Evolutionary conservation across 2,888 invertebrate species (phyloP), one percentile per base, ranked within the genome.

Genomic region (Reticulitermes lucifugus): DNA sequence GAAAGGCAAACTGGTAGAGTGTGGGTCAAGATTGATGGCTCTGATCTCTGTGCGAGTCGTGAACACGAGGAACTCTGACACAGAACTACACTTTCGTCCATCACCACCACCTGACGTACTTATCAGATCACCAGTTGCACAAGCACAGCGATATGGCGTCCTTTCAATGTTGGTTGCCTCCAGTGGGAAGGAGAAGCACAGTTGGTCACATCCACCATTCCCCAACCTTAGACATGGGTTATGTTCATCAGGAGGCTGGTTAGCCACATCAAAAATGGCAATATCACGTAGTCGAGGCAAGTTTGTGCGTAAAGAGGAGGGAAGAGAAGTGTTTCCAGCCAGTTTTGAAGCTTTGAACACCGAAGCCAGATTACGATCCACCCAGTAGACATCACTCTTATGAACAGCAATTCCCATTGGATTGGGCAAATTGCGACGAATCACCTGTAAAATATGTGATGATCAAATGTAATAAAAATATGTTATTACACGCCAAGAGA

Each of bases 41-140:
- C 98, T 93, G 83, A 99, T 96, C 92, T 98, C 98, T 0, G 98
- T 98, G 86, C 98, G 94, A 0, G 99, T 99, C 0, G 98, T 96
- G 90, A 98, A 98, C 1, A 99, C 96, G 25, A 99, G 90, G 90
- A 96, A 99, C 89, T 99, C 98, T 83, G 96, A 94, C 0, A 97
- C 95, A 6, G 94, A 94, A 87, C 95, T 95, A 89, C 99, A 99
- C 88, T 94, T 95, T 70, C 89, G 89, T 46, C 89, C 89, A 88
- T 94, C 95, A 0, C 93, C 93, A 65, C 93, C 93, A 85, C 93
- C 94, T 0, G 91, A 89, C n/a, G 41, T 41, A 0, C 93, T 92
- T n/a, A 90, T 89, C 18, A 98, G 91, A 88, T 95, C 94, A 0
- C 99, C 99, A 0, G 96, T 95, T 0, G 99, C 96, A 90, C 99